phyloP scores from a whole-genome alignment of 2,797 vertebrate genomes.

The Myotis vivesi region DNA sequence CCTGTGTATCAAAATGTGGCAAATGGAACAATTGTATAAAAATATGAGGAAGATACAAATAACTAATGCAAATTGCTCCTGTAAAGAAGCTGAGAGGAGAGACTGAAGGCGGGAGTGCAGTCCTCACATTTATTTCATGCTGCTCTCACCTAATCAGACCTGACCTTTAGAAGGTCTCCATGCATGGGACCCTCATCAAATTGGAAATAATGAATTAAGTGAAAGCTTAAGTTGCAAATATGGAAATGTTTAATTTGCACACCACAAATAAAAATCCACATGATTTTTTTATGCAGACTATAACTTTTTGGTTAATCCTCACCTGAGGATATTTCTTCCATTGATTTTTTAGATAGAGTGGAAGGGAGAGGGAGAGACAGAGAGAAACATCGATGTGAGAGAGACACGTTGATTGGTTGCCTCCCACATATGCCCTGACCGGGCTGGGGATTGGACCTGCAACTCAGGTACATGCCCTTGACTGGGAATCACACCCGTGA shows the following conservation, averaged over 20 bases:
- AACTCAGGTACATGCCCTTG: not conserved
- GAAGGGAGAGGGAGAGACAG: not conserved
- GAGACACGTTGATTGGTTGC: not conserved
- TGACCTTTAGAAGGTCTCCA: slow-evolving; percentile 53
- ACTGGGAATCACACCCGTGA: not conserved
- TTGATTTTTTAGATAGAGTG: not conserved
- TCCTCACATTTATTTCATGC: not conserved
- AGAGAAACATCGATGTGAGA: not conserved
- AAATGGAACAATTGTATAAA: not conserved
- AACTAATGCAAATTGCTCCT: not conserved
- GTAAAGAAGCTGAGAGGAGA: not conserved
- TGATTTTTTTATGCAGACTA: slow-evolving; percentile 29
- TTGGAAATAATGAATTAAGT: slow-evolving; percentile 68
- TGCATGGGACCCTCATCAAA: not conserved
- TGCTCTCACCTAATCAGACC: slow-evolving; percentile 33
- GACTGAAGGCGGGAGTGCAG: not conserved
- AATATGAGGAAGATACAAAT: not conserved
- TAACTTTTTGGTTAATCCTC: not conserved
- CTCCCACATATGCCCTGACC: not conserved
- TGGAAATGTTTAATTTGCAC: slow-evolving; percentile 67
- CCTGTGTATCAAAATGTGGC: not conserved
- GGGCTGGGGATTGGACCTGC: not conserved
- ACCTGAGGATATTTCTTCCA: not conserved
- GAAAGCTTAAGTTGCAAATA: slow-evolving; percentile 75
- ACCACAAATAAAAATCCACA: slow-evolving; percentile 60